Conservation (phyloP, 1,140 invertebrate genomes). For the Drosophila bocki region DNA sequence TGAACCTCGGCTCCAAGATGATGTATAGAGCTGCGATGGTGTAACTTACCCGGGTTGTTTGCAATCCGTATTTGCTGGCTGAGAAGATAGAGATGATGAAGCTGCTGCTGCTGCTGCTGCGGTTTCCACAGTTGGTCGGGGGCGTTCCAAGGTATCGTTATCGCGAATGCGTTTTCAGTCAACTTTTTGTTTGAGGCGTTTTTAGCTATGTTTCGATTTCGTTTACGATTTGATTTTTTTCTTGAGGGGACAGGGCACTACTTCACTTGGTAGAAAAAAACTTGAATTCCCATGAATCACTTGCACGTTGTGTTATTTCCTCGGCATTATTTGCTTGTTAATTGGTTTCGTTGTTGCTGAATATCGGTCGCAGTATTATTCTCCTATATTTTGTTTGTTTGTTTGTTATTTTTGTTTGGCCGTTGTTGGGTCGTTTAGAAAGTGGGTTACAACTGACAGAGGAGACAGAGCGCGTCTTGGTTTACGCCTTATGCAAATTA, state of each 20-base stretch:
- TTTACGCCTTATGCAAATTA: constrained; percentile 67
- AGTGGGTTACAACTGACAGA: constrained; percentile 69
- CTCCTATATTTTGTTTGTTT: constrained; percentile 27
- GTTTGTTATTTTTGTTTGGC: constrained; percentile 34
- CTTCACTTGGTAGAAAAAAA: constrained; percentile 51
- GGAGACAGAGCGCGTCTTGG: constrained; percentile 52
- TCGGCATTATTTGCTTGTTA: constrained; percentile 71
- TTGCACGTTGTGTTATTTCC: constrained; percentile 62
- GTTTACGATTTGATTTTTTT: constrained; percentile 42
- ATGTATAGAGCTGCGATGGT: constrained; percentile 47
- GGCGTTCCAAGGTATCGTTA: constrained; percentile 62
- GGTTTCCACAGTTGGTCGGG: constrained; percentile 49
- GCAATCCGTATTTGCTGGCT: constrained; percentile 41
- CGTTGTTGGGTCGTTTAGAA: constrained; percentile 70
- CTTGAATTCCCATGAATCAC: constrained; percentile 59
- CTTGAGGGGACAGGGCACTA: constrained; percentile 8
- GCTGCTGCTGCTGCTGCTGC: constrained; percentile 42
- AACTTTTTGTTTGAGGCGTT: constrained; percentile 42
- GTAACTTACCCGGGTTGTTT: constrained; percentile 63
- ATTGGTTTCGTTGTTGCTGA: constrained; percentile 69
- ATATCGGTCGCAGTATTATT: constrained; percentile 57
- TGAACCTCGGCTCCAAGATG: constrained; percentile 24
- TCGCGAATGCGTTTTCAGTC: constrained; percentile 68
- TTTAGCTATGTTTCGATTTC: constrained; percentile 25
- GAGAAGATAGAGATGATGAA: constrained; percentile 30